Conservation (phyloP, 2,797 vertebrate genomes). For the Melanogrammus aeglefinus region DNA sequence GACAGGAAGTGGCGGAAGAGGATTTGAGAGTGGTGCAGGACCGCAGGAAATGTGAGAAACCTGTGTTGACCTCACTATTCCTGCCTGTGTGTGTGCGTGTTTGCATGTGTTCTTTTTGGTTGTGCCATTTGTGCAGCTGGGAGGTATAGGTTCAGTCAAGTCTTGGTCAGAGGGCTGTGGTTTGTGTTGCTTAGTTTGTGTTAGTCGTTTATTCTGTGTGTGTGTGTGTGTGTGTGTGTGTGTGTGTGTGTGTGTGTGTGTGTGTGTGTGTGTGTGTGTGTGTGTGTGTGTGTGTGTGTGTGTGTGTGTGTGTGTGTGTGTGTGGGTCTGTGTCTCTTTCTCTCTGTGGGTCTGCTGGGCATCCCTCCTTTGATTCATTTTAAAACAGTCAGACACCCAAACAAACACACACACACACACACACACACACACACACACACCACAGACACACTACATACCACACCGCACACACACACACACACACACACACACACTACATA, state of each 20-base stretch:
- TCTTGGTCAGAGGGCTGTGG: constrained; percentile 40
- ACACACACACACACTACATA: no score
- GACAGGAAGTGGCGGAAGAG: constrained; percentile 54
- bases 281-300: constrained; percentile 26
- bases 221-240: constrained; percentile 26
- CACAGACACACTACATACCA: neutral
- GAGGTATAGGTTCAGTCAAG: constrained; percentile 51
- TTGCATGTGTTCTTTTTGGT: constrained; percentile 39
- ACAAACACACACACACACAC: constrained; percentile 30
- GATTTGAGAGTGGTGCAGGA: constrained; percentile 33
- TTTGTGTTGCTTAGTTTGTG: constrained; percentile 32
- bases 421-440: neutral
- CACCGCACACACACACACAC: constrained; percentile 9
- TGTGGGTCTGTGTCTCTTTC: constrained; percentile 22
- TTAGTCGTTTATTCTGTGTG: constrained; percentile 26
- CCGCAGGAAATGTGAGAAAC: constrained; percentile 52
- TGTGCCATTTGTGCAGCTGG: constrained; percentile 65
- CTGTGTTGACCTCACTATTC: constrained; percentile 42
- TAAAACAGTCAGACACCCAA: constrained; percentile 14
- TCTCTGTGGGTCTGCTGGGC: constrained; percentile 41
- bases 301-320: constrained; percentile 34
- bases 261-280: constrained; percentile 31
- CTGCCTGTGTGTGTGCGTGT: constrained; percentile 17
- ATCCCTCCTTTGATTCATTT: no score
- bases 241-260: constrained; percentile 30